A percentile compares a stretch with the other conserved stretches of the same genome.
phyloP scores from a whole-genome alignment of 1,140 invertebrate genomes.

The Anagrus nilaparvatae region DNA sequence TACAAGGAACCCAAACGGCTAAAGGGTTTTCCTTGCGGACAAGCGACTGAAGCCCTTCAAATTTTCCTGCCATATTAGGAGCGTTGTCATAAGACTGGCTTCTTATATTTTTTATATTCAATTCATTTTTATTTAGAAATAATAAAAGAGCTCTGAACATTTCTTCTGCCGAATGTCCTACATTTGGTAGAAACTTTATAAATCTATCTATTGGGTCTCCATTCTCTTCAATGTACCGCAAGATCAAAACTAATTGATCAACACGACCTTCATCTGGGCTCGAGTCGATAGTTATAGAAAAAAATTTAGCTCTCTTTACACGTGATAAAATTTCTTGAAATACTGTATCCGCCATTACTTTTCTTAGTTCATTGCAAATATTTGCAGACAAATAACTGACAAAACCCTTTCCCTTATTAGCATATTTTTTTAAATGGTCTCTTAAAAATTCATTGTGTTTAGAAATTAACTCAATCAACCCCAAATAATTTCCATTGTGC shows the following conservation, averaged over 20 bases:
- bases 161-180: background rate
- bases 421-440: slow-evolving; percentile 8
- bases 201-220: background rate
- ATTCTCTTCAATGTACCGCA: background rate
- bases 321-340: too few species aligned
- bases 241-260: too few species aligned
- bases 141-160: background rate
- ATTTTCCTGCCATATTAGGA: background rate
- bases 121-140: background rate
- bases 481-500: slow-evolving; percentile 25
- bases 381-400: slow-evolving; percentile 20
- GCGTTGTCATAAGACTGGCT: background rate
- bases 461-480: slow-evolving; percentile 20
- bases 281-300: too few species aligned
- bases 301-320: too few species aligned
- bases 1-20: background rate
- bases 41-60: background rate
- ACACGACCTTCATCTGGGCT: too few species aligned
- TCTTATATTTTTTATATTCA: background rate
- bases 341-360: too few species aligned
- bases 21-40: background rate
- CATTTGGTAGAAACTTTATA: background rate
- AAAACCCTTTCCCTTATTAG: slow-evolving; percentile 11
- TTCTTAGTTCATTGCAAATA: slow-evolving; percentile 23
- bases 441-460: slow-evolving; percentile 14